phyloP scores from a whole-genome alignment of 1,140 invertebrate species.

The Drosophila virilis region DNA sequence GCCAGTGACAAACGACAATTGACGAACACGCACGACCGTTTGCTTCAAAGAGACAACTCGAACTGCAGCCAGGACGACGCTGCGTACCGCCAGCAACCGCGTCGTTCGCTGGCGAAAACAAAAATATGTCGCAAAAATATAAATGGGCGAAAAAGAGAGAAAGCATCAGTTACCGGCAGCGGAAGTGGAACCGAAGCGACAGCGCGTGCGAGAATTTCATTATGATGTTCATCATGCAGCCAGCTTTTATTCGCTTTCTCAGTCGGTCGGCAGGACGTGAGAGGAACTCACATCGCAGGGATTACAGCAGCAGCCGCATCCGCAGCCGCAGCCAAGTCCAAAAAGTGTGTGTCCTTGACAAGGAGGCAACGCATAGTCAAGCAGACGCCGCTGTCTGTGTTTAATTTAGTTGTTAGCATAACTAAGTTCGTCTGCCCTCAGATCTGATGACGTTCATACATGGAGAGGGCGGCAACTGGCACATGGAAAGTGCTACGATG shows the following conservation, averaged over 20 bases:
- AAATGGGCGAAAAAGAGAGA: not conserved
- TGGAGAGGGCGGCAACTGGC: not conserved
- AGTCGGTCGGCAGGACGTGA: constrained; percentile 4
- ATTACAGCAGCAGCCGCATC: constrained; percentile 9
- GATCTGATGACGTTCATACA: not conserved
- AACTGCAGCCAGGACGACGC: constrained; percentile 61
- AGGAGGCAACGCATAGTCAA: constrained; percentile 31
- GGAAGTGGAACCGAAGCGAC: constrained; percentile 28
- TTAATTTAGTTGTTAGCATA: constrained; percentile 38
- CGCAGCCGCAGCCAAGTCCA: not conserved
- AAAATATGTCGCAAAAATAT: not conserved
- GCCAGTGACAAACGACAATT: constrained; percentile 41
- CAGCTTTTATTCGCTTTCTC: constrained; percentile 5
- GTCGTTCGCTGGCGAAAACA: constrained; percentile 25
- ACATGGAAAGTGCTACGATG: constrained; percentile 1
- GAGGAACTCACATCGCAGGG: not conserved
- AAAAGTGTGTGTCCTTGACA: constrained; percentile 47
- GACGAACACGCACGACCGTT: constrained; percentile 53
- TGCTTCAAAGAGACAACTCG: constrained; percentile 44
- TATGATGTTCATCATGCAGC: constrained; percentile 47
- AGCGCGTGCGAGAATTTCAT: constrained; percentile 46
- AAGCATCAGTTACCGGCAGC: constrained; percentile 29
- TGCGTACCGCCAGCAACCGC: constrained; percentile 24
- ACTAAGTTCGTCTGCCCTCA: constrained; percentile 15
- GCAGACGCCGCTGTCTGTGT: constrained; percentile 29